phyloP scores from a whole-genome alignment of 2,888 invertebrate genomes.

The Pycnomerus fuliginosus region DNA sequence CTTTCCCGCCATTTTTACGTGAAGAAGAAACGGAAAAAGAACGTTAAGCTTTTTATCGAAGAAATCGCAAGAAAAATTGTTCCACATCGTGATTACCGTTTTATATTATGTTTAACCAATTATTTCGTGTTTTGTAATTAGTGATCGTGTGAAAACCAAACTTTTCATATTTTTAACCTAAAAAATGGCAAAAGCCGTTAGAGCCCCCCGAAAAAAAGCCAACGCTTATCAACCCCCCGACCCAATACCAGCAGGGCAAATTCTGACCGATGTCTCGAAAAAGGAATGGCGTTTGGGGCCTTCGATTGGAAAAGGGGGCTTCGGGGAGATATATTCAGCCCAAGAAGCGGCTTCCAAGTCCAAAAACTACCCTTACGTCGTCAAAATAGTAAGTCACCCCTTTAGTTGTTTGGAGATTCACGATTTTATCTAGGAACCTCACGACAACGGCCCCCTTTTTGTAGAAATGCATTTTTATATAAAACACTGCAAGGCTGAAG shows the following conservation, averaged over 20 bases:
- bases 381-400: slow-evolving; percentile 73
- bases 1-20: too few relatives aligned
- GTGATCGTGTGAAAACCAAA: too few relatives aligned
- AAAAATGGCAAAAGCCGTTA: slow-evolving; percentile 8
- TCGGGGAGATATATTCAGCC: slow-evolving; percentile 91
- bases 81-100: too few relatives aligned
- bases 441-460: slow-evolving; percentile 90
- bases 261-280: slow-evolving; percentile 74
- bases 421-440: slow-evolving; percentile 70
- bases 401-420: slow-evolving; percentile 4
- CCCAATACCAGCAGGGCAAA: slow-evolving; percentile 71
- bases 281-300: slow-evolving; percentile 83
- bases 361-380: slow-evolving; percentile 65
- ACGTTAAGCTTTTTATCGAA: too few relatives aligned
- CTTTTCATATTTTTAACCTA: too few relatives aligned
- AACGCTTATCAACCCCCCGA: slow-evolving; percentile 65
- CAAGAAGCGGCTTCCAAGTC: slow-evolving; percentile 55
- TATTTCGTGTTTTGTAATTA: too few relatives aligned
- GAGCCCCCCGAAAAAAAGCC: slow-evolving; percentile 43
- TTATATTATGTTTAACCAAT: too few relatives aligned
- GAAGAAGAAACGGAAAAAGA: too few relatives aligned
- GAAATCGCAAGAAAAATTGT: too few relatives aligned
- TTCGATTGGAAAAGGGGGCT: slow-evolving; percentile 89
- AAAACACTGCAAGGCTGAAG: slow-evolving; percentile 69
- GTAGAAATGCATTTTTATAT: slow-evolving; percentile 91